phyloP scores from a whole-genome alignment of 2,113 vertebrate genomes.

The Crotalus viridis region DNA sequence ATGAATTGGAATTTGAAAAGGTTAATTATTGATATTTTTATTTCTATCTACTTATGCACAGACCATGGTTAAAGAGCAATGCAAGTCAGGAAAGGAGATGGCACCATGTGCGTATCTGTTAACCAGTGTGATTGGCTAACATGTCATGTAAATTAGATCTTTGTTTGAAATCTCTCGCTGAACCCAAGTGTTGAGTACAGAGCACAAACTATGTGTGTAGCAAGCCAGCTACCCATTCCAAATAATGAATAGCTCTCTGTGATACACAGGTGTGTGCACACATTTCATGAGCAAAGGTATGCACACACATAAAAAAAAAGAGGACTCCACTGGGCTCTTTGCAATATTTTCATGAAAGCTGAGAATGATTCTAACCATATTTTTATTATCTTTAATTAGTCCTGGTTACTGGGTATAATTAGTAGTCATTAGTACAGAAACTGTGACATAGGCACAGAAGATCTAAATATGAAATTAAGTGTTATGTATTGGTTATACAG shows the following conservation, averaged over 20 bases:
- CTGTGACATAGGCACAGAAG: constrained; percentile 45
- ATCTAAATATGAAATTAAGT: constrained; percentile 57
- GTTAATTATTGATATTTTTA: neutral
- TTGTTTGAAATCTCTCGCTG: neutral
- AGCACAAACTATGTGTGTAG: neutral
- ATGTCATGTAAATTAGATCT: neutral
- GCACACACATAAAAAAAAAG: neutral
- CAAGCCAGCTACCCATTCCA: neutral
- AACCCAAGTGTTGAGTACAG: neutral
- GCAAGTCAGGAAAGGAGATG: neutral
- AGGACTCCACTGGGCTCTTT: neutral
- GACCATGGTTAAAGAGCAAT: neutral
- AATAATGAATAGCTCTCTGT: neutral
- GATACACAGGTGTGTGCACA: neutral
- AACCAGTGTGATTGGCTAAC: neutral
- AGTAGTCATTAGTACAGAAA: constrained; percentile 70
- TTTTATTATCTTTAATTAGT: constrained; percentile 57
- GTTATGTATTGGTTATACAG: constrained; percentile 60
- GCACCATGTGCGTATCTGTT: neutral
- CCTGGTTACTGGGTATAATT: constrained; percentile 59
- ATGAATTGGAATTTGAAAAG: neutral
- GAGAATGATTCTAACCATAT: neutral
- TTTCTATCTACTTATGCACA: neutral
- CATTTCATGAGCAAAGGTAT: neutral
- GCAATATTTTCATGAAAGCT: neutral